Evolutionary conservation across 2,888 invertebrate genomes (phyloP).

Genomic region (Argyra leucocephala): DNA sequence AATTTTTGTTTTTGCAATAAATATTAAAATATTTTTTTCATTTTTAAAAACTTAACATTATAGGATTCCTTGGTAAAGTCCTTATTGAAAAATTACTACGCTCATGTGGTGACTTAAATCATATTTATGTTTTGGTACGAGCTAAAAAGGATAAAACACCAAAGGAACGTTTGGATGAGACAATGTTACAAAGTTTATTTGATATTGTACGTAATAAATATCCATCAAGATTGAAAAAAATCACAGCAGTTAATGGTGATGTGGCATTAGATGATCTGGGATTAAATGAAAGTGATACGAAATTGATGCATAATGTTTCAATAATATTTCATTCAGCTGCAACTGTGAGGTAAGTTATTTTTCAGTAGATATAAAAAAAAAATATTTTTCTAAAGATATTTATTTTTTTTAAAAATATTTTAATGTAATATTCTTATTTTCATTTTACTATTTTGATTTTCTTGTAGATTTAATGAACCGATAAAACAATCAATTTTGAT

Average conservation of each 20-base stretch:
- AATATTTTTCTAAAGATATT: too few species aligned
- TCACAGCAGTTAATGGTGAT: constrained; percentile 58
- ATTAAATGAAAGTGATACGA: constrained; percentile 44
- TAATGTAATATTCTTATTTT: too few species aligned
- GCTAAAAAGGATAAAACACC: constrained; percentile 58
- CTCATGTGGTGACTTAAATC: constrained; percentile 63
- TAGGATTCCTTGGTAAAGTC: constrained; percentile 82
- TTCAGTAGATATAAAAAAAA: too few species aligned
- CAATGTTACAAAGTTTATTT: constrained; percentile 48
- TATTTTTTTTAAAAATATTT: too few species aligned
- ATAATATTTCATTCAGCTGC: constrained; percentile 72
- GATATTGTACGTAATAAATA: constrained; percentile 43
- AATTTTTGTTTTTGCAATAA: too few species aligned
- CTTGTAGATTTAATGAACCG: constrained; percentile 66
- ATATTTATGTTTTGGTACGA: constrained; percentile 68
- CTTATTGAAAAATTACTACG: constrained; percentile 78
- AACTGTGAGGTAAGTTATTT: constrained; percentile 52
- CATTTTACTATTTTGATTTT: constrained; percentile 29
- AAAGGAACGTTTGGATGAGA: constrained; percentile 53
- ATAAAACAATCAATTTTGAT: constrained; percentile 54
- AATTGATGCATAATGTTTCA: constrained; percentile 51
- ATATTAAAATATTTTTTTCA: background rate
- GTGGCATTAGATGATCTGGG: constrained; percentile 51
- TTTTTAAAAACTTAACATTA: background rate
- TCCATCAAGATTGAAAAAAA: constrained; percentile 51